These are phyloP conservation scores for Hypomecis atomaria DNA, from an alignment of 2,888 invertebrate species.

Conservation along the genomic window DNA sequence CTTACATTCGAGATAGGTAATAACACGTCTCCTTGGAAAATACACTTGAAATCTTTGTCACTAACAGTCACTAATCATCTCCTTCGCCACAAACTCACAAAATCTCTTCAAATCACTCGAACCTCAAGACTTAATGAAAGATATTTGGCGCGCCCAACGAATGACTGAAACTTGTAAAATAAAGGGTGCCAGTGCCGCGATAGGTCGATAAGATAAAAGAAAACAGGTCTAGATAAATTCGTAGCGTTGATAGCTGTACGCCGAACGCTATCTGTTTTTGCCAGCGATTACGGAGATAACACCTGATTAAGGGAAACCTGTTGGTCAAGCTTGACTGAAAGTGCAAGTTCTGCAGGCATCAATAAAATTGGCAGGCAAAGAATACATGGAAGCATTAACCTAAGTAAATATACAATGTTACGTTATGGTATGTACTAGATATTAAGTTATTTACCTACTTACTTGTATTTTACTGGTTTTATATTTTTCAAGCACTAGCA, in stretches of 20 bases:
- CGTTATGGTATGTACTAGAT: too few species aligned
- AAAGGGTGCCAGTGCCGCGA: conserved; percentile 64
- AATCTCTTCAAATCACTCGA: conserved; percentile 16
- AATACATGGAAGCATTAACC: too few species aligned
- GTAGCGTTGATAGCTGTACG: conserved; percentile 68
- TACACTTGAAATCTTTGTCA: conserved; percentile 26
- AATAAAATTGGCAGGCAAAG: too few species aligned
- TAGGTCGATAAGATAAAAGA: conserved; percentile 77
- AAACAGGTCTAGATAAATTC: conserved; percentile 84
- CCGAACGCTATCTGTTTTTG: conserved; percentile 66
- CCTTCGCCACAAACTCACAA: conserved; percentile 20
- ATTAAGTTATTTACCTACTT: too few species aligned
- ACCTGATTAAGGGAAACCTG: conserved; percentile 62
- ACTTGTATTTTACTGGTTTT: too few species aligned
- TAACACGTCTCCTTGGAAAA: conserved; percentile 18
- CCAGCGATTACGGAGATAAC: conserved; percentile 74
- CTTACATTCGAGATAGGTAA: conserved; percentile 51
- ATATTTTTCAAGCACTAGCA: too few species aligned
- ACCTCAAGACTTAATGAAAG: conserved; percentile 9
- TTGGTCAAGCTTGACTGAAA: conserved; percentile 22
- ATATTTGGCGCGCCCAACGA: conserved; percentile 59
- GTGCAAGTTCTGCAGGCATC: too few species aligned
- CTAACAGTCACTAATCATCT: conserved; percentile 15
- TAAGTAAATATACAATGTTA: too few species aligned
- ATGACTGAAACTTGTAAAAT: conserved; percentile 67